Evolutionary conservation across 2,797 vertebrate species (phyloP).

Genomic region (Aphelocoma californica): DNA sequence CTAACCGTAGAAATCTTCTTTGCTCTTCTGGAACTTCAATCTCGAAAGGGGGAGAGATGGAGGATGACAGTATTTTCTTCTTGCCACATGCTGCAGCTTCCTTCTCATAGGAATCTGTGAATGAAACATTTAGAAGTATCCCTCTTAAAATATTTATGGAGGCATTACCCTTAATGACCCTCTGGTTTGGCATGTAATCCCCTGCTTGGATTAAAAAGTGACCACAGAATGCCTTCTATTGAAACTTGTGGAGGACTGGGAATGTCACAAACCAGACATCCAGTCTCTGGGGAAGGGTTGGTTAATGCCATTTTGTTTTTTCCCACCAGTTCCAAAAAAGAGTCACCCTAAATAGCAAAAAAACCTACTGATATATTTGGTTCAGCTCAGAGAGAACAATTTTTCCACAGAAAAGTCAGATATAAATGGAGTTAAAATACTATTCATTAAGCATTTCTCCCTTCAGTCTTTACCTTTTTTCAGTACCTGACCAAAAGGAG

Average conservation of each 20-base stretch:
- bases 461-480: constrained; percentile 37
- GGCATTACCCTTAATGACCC: constrained; percentile 44
- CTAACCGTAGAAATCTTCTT: constrained; percentile 86
- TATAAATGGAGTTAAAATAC: constrained; percentile 28
- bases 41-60: constrained; percentile 85
- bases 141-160: constrained; percentile 36
- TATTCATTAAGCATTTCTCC: constrained; percentile 29
- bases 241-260: constrained; percentile 33
- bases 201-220: constrained; percentile 38
- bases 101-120: constrained; percentile 89
- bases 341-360: constrained; percentile 44
- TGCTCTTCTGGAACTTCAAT: constrained; percentile 89
- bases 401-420: constrained; percentile 40
- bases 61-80: constrained; percentile 87
- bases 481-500: constrained; percentile 31
- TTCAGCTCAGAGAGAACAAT: constrained; percentile 4
- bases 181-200: constrained; percentile 29
- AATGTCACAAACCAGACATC: constrained; percentile 48
- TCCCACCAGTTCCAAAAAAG: constrained; percentile 52
- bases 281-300: constrained; percentile 29
- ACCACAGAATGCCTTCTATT: constrained; percentile 53
- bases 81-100: constrained; percentile 77
- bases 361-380: constrained; percentile 40
- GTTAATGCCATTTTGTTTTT: constrained; percentile 60
- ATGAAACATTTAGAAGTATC: constrained; percentile 27